Evolutionary conservation across 2,888 invertebrate genomes (phyloP), one percentile per base, ranked within the genome.

Genomic region (Bursaphelenchus okinawaensis): DNA sequence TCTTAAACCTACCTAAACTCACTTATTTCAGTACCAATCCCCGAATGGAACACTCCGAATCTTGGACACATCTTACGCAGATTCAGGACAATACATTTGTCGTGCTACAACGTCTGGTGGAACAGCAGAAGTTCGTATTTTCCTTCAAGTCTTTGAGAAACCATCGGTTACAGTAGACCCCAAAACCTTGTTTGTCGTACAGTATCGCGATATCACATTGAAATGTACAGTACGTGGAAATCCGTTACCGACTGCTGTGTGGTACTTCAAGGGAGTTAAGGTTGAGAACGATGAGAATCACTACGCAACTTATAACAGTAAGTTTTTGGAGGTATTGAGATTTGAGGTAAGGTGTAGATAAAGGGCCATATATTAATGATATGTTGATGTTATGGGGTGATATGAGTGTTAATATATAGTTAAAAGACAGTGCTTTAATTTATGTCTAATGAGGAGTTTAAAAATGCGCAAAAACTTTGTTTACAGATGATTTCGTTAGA

Each of bases 81-180:
- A 87, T 77, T 84, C 85, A 66, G 87, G 86, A 8, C 76, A 78
- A 65, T 87, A 86, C 74, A 77, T 83, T 8, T 87, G 87, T 70
- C 79, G 81, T 56, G 86, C 85, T 6, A 76, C 81, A 22, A 86
- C 86, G 71, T 84, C 84, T 63, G 87, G 87, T n/a, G 86, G 86
- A 27, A 67, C 70, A 22, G 68, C 81, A 3, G 80, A 83, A 52
- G 81, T 83, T 20, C 74, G 74, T 50, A 73, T 84, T 7, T 82
- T 75, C 50, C 76, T 86, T 16, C 70, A 75, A 27, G 66, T 82
- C 23, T 64, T 71, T 74, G 83, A 80, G 52, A 71, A 75, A 0
- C 84, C 84, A 9, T 68, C 65, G 22, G 82, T 81, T 6, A 65
- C 66, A 4, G 74, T 84, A 3, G 63, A 67, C 4, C 83, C 84